Conservation (phyloP, 2,888 invertebrate species). For the Urechis unicinctus region DNA sequence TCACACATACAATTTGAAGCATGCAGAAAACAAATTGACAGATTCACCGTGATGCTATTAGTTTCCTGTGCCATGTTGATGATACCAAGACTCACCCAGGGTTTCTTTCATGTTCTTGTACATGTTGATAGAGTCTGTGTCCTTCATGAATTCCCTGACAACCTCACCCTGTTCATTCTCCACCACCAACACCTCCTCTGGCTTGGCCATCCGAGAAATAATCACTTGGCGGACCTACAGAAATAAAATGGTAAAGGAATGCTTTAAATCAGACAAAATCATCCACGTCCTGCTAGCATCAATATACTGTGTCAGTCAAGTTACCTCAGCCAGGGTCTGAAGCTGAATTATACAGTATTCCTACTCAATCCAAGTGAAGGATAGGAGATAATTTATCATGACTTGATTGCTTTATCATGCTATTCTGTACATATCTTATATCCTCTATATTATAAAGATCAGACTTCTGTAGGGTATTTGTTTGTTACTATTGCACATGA, state of each 20-base stretch:
- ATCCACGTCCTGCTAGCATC: background rate
- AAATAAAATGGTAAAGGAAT: background rate
- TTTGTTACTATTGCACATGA: too few species aligned
- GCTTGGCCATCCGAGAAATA: slow-evolving; percentile 99
- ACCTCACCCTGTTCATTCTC: slow-evolving; percentile 99
- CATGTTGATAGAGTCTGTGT: slow-evolving; percentile 97
- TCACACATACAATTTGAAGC: background rate
- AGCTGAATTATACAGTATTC: too few species aligned
- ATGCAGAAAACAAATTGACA: background rate
- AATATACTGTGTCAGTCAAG: background rate
- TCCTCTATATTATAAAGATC: too few species aligned
- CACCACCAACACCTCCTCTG: slow-evolving; percentile 97
- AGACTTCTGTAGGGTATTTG: too few species aligned
- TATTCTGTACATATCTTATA: too few species aligned
- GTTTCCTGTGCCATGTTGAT: background rate
- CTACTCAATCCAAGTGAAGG: too few species aligned
- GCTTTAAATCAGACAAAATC: background rate
- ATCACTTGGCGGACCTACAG: slow-evolving; percentile 80
- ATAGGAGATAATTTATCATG: too few species aligned
- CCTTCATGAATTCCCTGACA: slow-evolving; percentile 99
- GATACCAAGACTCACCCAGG: slow-evolving; percentile 32
- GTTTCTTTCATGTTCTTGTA: slow-evolving; percentile 97
- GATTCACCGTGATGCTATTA: background rate
- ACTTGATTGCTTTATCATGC: too few species aligned
- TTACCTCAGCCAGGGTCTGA: background rate